Conservation (phyloP, 2,113 vertebrate genomes). For the Campylorhamphus procurvoides region DNA sequence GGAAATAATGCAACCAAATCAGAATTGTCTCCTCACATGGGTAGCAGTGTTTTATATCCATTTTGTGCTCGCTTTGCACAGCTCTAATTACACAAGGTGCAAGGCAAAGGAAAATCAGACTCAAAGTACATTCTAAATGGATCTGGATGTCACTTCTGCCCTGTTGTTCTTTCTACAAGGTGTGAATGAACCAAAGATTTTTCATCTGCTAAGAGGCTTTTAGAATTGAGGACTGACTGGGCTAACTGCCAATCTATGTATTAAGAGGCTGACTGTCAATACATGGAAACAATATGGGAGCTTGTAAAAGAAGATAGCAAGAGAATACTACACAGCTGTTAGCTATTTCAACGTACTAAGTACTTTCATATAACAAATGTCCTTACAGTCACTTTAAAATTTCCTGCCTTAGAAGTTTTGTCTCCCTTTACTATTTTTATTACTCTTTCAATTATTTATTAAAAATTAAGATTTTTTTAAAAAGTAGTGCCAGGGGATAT, state of each 20-base stretch:
- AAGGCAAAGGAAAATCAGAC: conserved; percentile 35
- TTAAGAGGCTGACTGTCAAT: conserved; percentile 53
- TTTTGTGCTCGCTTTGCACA: conserved; percentile 45
- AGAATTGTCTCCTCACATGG: conserved; percentile 7
- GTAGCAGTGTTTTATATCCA: not conserved
- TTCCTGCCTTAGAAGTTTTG: not conserved
- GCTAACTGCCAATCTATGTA: conserved; percentile 57
- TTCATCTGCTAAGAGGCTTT: conserved; percentile 64
- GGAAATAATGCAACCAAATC: conserved; percentile 48
- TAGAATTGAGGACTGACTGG: conserved; percentile 3
- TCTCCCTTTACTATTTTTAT: not conserved
- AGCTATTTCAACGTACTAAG: not conserved
- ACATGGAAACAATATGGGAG: conserved; percentile 28
- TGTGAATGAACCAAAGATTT: conserved; percentile 66
- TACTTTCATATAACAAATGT: not conserved
- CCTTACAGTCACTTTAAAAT: not conserved
- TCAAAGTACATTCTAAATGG: conserved; percentile 39
- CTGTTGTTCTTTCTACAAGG: conserved; percentile 66
- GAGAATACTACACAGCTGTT: not conserved
- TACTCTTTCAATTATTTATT: not conserved
- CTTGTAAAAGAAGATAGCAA: not conserved
- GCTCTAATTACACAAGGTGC: conserved; percentile 34
- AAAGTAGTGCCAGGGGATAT: not conserved
- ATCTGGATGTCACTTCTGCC: conserved; percentile 62
- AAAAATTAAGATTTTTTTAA: not conserved